A percentile compares a stretch with the other conserved stretches of the same genome.
Evolutionary conservation across 92 coral and sea anemone genomes (phyloP).

Genomic region (Porites rus): DNA sequence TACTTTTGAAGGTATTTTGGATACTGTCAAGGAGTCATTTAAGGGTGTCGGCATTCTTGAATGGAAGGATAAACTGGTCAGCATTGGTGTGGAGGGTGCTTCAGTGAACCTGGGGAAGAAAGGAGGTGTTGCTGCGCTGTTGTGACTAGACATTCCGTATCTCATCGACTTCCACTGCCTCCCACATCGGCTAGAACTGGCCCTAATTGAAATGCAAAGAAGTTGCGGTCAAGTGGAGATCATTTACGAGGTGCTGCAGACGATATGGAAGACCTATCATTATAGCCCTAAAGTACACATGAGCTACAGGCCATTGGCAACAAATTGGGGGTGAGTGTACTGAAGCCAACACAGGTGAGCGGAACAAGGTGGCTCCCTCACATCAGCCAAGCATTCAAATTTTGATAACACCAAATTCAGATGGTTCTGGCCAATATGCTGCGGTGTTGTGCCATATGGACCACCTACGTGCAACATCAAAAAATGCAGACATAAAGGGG

Average conservation of each 20-base stretch:
- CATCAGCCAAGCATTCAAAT: constrained; percentile 41
- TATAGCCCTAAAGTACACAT: constrained; percentile 34
- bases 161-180: constrained; percentile 38
- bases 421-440: constrained; percentile 16
- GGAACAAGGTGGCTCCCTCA: constrained; percentile 54
- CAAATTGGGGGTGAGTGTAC: constrained; percentile 39
- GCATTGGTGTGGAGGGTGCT: constrained; percentile 42
- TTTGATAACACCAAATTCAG: constrained; percentile 25
- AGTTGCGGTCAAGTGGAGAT: constrained; percentile 14
- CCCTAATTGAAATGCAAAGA: constrained; percentile 45
- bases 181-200: constrained; percentile 36
- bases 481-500: constrained; percentile 5
- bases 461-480: constrained; percentile 1
- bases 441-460: constrained; percentile 18
- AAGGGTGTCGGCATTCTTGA: background rate
- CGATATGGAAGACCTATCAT: constrained; percentile 46
- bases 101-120: constrained; percentile 43
- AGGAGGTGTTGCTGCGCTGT: constrained; percentile 34
- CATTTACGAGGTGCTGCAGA: constrained; percentile 32
- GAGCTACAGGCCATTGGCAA: constrained; percentile 37
- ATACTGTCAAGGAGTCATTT: background rate
- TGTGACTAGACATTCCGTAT: constrained; percentile 17
- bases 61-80: constrained; percentile 37
- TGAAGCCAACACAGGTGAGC: constrained; percentile 47
- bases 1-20: constrained; percentile 8